Evolutionary conservation across 2,888 invertebrate species (phyloP).

Genomic region (Stenolophus ochropezus): DNA sequence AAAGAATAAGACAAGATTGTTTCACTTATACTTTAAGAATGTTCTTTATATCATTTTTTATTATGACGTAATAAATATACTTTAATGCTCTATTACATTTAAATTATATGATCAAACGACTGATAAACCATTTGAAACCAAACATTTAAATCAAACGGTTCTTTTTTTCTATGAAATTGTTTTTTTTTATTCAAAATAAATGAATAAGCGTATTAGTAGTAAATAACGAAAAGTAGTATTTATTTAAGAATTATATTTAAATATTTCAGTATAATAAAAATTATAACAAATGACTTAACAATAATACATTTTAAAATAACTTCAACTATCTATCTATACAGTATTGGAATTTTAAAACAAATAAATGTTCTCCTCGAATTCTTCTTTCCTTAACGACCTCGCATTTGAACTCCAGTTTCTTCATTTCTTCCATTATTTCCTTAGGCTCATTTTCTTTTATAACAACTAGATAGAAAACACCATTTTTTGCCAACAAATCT

Average conservation of each 20-base stretch:
- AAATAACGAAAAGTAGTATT: not conserved
- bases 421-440: constrained; percentile 80
- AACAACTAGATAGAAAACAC: constrained; percentile 91
- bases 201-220: too few species aligned
- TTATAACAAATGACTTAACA: constrained; percentile 15
- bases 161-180: too few species aligned
- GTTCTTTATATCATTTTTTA: too few species aligned
- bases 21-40: too few species aligned
- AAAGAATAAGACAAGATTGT: too few species aligned
- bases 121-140: too few species aligned
- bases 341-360: constrained; percentile 82
- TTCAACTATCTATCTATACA: constrained; percentile 28
- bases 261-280: constrained; percentile 18
- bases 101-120: too few species aligned
- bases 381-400: constrained; percentile 81
- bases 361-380: constrained; percentile 91
- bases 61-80: too few species aligned
- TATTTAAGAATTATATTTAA: constrained; percentile 24
- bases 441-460: constrained; percentile 91
- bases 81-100: too few species aligned
- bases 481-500: constrained; percentile 81
- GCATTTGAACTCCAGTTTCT: constrained; percentile 76
- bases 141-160: too few species aligned
- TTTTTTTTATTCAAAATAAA: too few species aligned
- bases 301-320: constrained; percentile 29